phyloP scores from a whole-genome alignment of 2,888 invertebrate species.

The Sinodicranocentrus sp. region DNA sequence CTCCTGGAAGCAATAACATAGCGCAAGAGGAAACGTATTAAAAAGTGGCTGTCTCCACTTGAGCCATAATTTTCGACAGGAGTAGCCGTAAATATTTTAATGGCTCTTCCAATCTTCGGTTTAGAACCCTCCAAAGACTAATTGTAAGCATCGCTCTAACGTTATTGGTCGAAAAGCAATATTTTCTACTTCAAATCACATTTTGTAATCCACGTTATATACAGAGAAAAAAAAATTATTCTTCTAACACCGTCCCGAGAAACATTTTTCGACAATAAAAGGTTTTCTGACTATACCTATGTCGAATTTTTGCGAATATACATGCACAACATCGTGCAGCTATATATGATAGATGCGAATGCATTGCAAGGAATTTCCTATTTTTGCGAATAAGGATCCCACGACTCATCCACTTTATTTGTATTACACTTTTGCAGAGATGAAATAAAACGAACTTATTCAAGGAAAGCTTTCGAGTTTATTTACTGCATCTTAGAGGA shows the following conservation, averaged over 20 bases:
- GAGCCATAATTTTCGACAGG: slow-evolving; percentile 49
- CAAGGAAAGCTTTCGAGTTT: background rate
- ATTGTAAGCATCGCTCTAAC: slow-evolving; percentile 55
- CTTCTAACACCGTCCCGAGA: background rate
- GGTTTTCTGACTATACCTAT: background rate
- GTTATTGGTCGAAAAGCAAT: slow-evolving; percentile 48
- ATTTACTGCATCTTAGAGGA: background rate
- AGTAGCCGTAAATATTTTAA: slow-evolving; percentile 64
- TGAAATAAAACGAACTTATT: background rate
- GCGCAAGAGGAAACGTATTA: slow-evolving; percentile 35
- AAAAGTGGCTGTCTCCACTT: slow-evolving; percentile 44
- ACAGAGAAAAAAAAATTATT: background rate
- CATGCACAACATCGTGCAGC: background rate
- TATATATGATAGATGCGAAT: background rate
- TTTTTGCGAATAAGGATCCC: no score
- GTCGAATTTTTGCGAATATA: background rate
- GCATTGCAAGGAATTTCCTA: background rate
- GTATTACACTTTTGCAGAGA: background rate
- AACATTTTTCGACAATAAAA: background rate
- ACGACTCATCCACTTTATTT: no score
- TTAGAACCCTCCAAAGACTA: slow-evolving; percentile 62
- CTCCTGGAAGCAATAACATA: background rate
- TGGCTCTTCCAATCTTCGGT: slow-evolving; percentile 63
- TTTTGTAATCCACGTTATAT: slow-evolving; percentile 39
- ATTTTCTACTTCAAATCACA: slow-evolving; percentile 38